Evolutionary conservation across 37 sponge, comb jelly and placozoan genomes (phyloP), one percentile per base, ranked within the genome.

Genomic region (Hexactinellida sp.): DNA sequence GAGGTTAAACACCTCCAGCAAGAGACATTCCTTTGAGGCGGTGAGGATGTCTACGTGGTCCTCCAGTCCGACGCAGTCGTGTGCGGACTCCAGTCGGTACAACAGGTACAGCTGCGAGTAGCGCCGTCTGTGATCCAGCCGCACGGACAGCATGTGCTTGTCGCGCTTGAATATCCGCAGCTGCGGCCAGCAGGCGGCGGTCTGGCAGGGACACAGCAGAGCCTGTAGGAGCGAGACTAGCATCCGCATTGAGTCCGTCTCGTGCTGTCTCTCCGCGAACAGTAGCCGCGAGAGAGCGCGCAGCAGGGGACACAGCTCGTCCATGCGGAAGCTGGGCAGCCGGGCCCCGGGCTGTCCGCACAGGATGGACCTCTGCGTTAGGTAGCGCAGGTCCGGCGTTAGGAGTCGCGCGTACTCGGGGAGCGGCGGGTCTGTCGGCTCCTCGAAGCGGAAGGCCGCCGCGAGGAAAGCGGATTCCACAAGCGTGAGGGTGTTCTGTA

Each of bases 201-300:
- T 63, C 28, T 10, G 76, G 5, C 19, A n/a, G 28, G 76, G 76
- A 10, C 32, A 63, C 5, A 63, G 76, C 32, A 63, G 76, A 7
- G 76, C 3, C 5, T 63, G 76, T 7, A 63, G 25, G 76, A 63
- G 3, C 3, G 76, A 63, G 32, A 63, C 76, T 23, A 63, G 76
- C 32, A n/a, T 3, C 5, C 30, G 3, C 76, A 63, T 63, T 3
- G 76, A 10, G 3, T 63, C 76, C 34, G 76, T 63, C 76, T 63
- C 76, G 34, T 63, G 76, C 76, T 63, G 76, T n/a, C 76, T 10
- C 76, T 63, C 76, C 34, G 76, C 21, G 34, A 63, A 63, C 76
- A 63, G 76, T 23, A 21, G 3, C 3, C 25, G 32, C 25, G 76
- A 10, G 19, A 63, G 28, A n/a, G 76, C 25, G 34, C 13, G 76